phyloP scores from a whole-genome alignment of 1,140 invertebrate species.

The Mizuhopecten yessoensis region DNA sequence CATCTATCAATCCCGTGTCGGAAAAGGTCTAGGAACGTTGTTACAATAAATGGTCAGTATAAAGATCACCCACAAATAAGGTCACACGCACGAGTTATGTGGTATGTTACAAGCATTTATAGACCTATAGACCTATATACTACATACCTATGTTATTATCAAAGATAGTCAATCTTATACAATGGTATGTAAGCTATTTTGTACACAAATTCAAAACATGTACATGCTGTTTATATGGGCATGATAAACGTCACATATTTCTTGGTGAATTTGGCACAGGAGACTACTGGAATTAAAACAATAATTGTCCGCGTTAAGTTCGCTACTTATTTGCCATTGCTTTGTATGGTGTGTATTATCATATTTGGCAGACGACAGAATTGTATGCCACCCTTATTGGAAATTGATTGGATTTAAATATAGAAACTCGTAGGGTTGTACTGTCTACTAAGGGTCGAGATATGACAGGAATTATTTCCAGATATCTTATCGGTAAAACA shows the following conservation, averaged over 20 bases:
- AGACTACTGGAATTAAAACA: background rate
- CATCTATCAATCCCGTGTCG: background rate
- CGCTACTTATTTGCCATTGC: background rate
- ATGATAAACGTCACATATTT: background rate
- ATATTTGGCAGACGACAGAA: background rate
- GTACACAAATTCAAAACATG: background rate
- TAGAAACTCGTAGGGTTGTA: background rate
- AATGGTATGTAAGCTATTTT: conserved; percentile 33
- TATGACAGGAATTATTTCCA: background rate
- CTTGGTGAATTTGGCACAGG: background rate
- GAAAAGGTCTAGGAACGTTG: background rate
- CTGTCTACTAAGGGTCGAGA: background rate
- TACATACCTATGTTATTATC: background rate
- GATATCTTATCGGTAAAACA: background rate
- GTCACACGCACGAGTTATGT: background rate
- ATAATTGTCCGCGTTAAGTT: background rate
- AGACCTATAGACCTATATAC: background rate
- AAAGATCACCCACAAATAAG: background rate
- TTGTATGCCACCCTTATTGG: background rate
- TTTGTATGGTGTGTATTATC: too few species aligned
- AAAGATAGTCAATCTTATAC: background rate
- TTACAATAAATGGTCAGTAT: background rate
- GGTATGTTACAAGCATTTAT: background rate
- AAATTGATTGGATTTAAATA: background rate
- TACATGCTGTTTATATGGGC: background rate